Base-by-base conservation (phyloP, 1,140 invertebrate species). In the Parasteatoda tepidariorum region DNA sequence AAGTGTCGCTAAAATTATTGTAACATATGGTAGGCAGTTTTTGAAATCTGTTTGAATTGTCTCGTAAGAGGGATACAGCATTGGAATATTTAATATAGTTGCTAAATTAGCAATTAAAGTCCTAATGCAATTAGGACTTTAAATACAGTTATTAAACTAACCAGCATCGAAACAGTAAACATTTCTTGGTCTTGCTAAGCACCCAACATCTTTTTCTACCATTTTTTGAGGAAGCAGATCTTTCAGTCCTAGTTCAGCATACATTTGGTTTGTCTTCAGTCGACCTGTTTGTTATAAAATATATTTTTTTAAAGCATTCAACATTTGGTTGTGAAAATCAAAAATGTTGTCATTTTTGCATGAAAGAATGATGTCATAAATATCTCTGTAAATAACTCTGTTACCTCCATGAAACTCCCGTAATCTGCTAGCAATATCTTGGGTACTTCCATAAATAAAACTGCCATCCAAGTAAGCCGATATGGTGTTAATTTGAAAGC, bases 161-260 rank as follows among this genome's bases (percentile, higher is more conserved):
- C 91, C 91, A 33, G 91, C 91, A 91, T 97, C 95, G 88, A 97
- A 97, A 88, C 96, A 97, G 88, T 93, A 97, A 92, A 96, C 95
- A 67, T 91, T 89, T 30, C 87, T 86, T 7, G 95, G 94, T 66
- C 96, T 90, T 0, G 85, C 30, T 4, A 95, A 96, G 88, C 96
- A 97, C 9, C 95, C 96, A 90, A 97, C 95, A 88, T 97, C 95
- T 6, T 96, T 95, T 78, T 96, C 93, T 85, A 96, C 94, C 54
- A 96, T 89, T 88, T 97, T 97, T 18, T 96, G 89, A 0, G 96
- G 96, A 18, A 97, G 88, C 61, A 97, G 89, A 88, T 97, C 95
- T 88, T 96, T 96, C 0, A 97, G 88, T 0, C 95, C 95, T 86
- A 95, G 95, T 85, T 96, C 93, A 73, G 93, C 90, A 88, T 97